Base-by-base conservation (phyloP, 2,888 invertebrate species). In the Eristalis pertinax region DNA sequence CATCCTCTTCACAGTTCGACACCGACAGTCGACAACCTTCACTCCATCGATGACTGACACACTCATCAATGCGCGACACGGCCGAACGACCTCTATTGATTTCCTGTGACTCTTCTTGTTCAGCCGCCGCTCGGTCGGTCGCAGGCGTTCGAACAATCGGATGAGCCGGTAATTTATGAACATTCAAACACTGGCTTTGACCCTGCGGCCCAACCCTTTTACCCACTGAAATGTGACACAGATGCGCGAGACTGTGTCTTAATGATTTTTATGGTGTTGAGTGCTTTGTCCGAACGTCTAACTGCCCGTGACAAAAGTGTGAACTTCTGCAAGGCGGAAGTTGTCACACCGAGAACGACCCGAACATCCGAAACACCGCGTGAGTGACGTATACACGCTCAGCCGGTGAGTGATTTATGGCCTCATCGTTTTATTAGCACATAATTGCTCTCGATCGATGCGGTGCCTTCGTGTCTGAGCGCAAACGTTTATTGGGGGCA, bases 231-330 rank as follows among this genome's bases (percentile, higher is more conserved):
- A 79, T 86, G 86, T 86, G 83, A 86, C 78, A 79, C 83, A 83
- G 86, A 88, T 84, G 88, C 88, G 87, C 75, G 75, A 63, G 75
- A 76, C 76, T 73, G 70, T 74, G 77, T 84, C 88, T 88, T 88
- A 88, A 88, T 88, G 88, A 81, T 88, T 88, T 88, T 84, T 88
- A 84, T 87, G 84, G 87, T 87, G 87, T 87, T 87, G 87, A 87
- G 84, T 87, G 84, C 84, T 87, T 87, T 87, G 79, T 87, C 68
- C 87, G 64, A 77, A 56, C 68, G 77, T 2, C 80, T 88, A 88
- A 88, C 84, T 88, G 84, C 32, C 88, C 84, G 88, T 84, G 81
- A 88, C 88, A 81, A 88, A 74, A 88, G 88, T 88, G 88, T 88
- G 88, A 88, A 84, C 80, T 88, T 88, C 84, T 80, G 84, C 88